These are phyloP conservation scores for Drosophila auraria DNA, from an alignment of 1,140 invertebrate genomes.

Conservation along the genomic window DNA sequence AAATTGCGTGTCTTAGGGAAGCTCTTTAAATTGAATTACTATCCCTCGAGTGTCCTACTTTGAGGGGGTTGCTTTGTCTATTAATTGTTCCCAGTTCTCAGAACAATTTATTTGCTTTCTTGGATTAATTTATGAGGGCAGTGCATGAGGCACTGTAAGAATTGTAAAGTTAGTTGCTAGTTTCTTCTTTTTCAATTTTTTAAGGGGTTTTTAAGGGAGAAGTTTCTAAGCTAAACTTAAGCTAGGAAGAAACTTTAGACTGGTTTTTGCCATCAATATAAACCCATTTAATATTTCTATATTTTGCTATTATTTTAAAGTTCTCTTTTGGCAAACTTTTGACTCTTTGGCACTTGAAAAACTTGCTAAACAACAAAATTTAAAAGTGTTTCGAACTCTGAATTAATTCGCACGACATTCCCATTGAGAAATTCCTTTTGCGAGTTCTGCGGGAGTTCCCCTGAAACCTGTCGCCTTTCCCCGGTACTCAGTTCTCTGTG, in stretches of 20 bases:
- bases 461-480: background rate
- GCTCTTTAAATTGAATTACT: slow-evolving; percentile 18
- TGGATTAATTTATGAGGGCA: background rate
- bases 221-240: background rate
- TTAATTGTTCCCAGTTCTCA: slow-evolving; percentile 4
- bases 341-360: background rate
- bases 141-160: background rate
- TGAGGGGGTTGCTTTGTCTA: background rate
- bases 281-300: background rate
- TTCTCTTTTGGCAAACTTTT: background rate
- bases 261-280: too few relatives aligned
- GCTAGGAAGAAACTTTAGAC: too few relatives aligned
- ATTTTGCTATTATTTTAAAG: background rate
- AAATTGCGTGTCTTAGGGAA: slow-evolving; percentile 21
- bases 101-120: background rate
- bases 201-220: background rate
- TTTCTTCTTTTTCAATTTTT: too few relatives aligned
- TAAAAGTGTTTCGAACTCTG: background rate
- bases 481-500: background rate
- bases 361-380: background rate
- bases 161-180: background rate
- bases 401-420: background rate
- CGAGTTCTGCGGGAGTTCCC: background rate
- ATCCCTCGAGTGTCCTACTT: slow-evolving; percentile 1
- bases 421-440: background rate